Evolutionary conservation across 1,140 invertebrate species (phyloP).

Genomic region (Drosophila malerkotliana): DNA sequence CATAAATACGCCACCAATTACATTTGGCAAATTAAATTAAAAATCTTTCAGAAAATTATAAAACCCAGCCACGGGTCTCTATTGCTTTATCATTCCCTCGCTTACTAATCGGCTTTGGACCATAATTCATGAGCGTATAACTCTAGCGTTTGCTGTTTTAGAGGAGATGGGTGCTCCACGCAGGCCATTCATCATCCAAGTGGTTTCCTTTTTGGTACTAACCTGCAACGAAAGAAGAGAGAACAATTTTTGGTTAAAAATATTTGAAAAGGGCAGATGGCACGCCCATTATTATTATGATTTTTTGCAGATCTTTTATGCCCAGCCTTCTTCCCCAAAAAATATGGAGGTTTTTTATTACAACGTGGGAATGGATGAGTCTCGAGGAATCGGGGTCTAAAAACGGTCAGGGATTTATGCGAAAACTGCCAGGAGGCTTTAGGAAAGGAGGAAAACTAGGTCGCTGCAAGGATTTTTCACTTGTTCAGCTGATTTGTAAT

Average conservation of each 20-base stretch:
- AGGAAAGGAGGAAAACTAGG: slow-evolving; percentile 51
- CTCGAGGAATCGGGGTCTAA: slow-evolving; percentile 32
- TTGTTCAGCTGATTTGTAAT: slow-evolving; percentile 75
- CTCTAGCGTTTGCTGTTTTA: slow-evolving; percentile 12
- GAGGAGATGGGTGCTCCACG: not conserved
- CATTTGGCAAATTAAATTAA: slow-evolving; percentile 76
- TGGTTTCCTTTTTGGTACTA: slow-evolving; percentile 53
- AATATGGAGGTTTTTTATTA: slow-evolving; percentile 56
- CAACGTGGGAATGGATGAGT: slow-evolving; percentile 61
- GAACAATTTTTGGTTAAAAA: slow-evolving; percentile 42
- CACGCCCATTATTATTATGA: slow-evolving; percentile 26
- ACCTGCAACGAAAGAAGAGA: slow-evolving; percentile 62
- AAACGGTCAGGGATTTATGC: slow-evolving; percentile 61
- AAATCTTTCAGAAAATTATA: slow-evolving; percentile 54
- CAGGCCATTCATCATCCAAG: slow-evolving; percentile 58
- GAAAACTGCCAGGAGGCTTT: slow-evolving; percentile 58
- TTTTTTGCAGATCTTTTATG: slow-evolving; percentile 4
- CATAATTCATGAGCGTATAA: slow-evolving; percentile 57
- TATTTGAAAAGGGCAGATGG: slow-evolving; percentile 59
- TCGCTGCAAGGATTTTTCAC: slow-evolving; percentile 70
- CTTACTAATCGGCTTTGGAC: slow-evolving; percentile 67
- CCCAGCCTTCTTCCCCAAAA: not conserved
- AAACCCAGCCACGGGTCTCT: slow-evolving; percentile 28
- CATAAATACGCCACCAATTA: slow-evolving; percentile 48
- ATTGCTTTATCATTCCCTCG: slow-evolving; percentile 26